These are phyloP conservation scores for Anhinga rufa DNA, from an alignment of 2,113 vertebrate species.

Conservation along the genomic window DNA sequence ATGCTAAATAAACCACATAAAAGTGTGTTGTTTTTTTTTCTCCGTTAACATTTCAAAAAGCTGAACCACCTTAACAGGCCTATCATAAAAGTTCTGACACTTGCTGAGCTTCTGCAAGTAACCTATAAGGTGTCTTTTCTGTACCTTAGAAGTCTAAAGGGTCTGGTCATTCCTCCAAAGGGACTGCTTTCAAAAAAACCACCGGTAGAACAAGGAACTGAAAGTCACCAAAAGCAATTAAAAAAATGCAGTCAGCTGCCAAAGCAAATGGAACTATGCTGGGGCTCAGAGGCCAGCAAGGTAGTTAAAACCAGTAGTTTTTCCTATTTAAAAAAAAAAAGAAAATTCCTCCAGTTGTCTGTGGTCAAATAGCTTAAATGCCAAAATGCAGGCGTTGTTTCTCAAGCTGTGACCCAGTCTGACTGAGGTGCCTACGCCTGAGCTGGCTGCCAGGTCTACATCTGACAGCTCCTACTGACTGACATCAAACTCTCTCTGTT, in stretches of 20 bases:
- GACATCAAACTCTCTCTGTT: not conserved
- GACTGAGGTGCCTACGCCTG: rapidly evolving
- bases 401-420: not conserved
- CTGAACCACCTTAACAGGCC: not conserved
- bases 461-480: not conserved
- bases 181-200: not conserved
- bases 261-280: not conserved
- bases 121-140: not conserved
- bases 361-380: not conserved
- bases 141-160: not conserved
- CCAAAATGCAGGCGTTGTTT: rapidly evolving
- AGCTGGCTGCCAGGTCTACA: not conserved
- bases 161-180: not conserved
- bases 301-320: not conserved
- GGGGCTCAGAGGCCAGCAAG: not conserved
- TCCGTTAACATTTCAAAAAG: not conserved
- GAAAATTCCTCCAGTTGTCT: not conserved
- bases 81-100: not conserved
- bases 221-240: not conserved
- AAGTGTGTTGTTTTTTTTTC: not conserved
- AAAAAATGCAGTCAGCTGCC: not conserved
- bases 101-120: not conserved
- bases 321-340: not conserved
- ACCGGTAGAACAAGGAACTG: not conserved
- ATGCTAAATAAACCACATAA: not conserved